Evolutionary conservation across 2,888 invertebrate genomes (phyloP).

Genomic region (Dicranocentrus wangi): DNA sequence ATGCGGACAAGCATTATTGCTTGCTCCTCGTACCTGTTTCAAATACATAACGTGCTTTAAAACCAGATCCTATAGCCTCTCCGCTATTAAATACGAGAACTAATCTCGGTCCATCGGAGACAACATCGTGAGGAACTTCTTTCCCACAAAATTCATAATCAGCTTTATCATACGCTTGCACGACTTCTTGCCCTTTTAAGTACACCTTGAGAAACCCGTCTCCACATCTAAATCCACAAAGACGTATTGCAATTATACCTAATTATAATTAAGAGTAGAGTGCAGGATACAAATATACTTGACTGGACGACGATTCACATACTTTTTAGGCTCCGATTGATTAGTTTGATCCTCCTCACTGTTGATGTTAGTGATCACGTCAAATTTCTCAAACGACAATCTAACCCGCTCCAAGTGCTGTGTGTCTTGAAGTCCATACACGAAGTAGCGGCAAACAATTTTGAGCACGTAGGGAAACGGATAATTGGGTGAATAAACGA

Average conservation of each 20-base stretch:
- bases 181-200: constrained; percentile 92
- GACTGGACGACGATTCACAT: too few relatives aligned
- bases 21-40: constrained; percentile 81
- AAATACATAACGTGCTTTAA: constrained; percentile 90
- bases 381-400: constrained; percentile 90
- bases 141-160: constrained; percentile 94
- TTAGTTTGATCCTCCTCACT: constrained; percentile 70
- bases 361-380: constrained; percentile 87
- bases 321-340: constrained; percentile 64
- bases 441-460: constrained; percentile 97
- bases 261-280: too few relatives aligned
- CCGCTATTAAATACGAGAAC: constrained; percentile 97
- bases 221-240: constrained; percentile 85
- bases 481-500: constrained; percentile 96
- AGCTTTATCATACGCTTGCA: constrained; percentile 93
- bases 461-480: constrained; percentile 96
- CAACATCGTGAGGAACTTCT: constrained; percentile 84
- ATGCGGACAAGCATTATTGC: too few relatives aligned
- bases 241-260: too few relatives aligned
- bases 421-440: constrained; percentile 98
- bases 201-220: constrained; percentile 94
- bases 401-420: constrained; percentile 96
- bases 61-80: constrained; percentile 90
- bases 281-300: too few relatives aligned
- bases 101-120: constrained; percentile 91